Evolutionary conservation across 2,888 invertebrate genomes (phyloP).

Genomic region (Pyralis farinalis): DNA sequence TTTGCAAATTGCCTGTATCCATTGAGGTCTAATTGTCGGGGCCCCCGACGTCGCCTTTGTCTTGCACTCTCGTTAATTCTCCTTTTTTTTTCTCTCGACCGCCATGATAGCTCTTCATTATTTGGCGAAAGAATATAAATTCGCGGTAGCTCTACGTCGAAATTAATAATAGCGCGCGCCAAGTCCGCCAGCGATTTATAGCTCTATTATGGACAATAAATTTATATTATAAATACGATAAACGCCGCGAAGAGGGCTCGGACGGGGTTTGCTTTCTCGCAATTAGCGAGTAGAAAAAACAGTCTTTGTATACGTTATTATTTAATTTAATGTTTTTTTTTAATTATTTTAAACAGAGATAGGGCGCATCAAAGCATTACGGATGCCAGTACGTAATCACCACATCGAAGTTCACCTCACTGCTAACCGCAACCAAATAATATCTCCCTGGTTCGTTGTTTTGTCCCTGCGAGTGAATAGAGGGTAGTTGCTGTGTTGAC

Average conservation of each 20-base stretch:
- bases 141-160: slow-evolving; percentile 33
- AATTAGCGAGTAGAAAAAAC: slow-evolving; percentile 22
- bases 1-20: slow-evolving; percentile 48
- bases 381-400: no score
- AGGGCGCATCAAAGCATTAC: no score
- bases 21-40: slow-evolving; percentile 40
- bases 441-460: no score
- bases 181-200: slow-evolving; percentile 40
- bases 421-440: no score
- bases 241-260: slow-evolving; percentile 19
- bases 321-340: no score
- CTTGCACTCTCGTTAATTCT: slow-evolving; percentile 40
- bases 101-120: slow-evolving; percentile 52
- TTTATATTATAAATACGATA: slow-evolving; percentile 47
- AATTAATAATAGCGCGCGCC: slow-evolving; percentile 52
- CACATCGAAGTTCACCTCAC: no score
- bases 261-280: slow-evolving; percentile 17
- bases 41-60: slow-evolving; percentile 36
- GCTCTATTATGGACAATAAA: slow-evolving; percentile 56
- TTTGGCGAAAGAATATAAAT: slow-evolving; percentile 52
- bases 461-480: no score
- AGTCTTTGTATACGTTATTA: slow-evolving; percentile 7
- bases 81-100: slow-evolving; percentile 28
- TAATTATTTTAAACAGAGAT: no score
- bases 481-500: no score